Evolutionary conservation across 2,113 vertebrate species (phyloP), one percentile per base, ranked within the genome.

Genomic region (Aythya baeri): DNA sequence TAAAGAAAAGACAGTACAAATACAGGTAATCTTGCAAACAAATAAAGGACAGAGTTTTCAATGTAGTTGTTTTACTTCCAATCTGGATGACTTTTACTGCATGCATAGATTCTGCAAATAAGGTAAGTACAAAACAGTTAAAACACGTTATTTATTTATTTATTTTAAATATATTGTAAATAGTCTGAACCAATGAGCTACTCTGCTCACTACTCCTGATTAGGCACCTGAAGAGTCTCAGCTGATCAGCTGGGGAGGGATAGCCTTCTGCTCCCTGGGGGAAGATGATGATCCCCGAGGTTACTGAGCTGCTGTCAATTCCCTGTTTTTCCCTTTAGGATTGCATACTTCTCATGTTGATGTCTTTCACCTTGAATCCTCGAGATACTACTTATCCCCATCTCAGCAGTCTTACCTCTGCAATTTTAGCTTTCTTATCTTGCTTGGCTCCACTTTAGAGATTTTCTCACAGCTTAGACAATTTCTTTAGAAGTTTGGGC

Each of bases 381-480:
- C 49, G 52, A 92, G 43, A 34, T 87, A 36, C 54, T 67, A 23
- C 34, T 63, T 88, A 50, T 29, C 61, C 62, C 78, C 36, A 36
- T 31, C 63, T 74, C 84, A 82, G 55, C 36, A 72, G 52, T 41
- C 34, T 86, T 80, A 66, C 52, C 73, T 91, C 67, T 83, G 57
- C 73, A 89, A 63, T 89, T 89, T 89, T 83, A 34, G 38, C 25
- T 74, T 85, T 82, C 54, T 91, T 86, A 68, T 38, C 50, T 65
- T 66, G 26, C 26, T 29, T 4, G 2, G 22, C 29, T 89, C 41
- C 0, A 0, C 26, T 76, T 1, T n/a, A 79, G 41, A 54, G 68
- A 49, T 86, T 80, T 83, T 83, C 63, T 89, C 54, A 62, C 17
- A 58, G 52, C 17, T 67, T 0, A 0, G 46, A 34, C 15, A 62